Evolutionary conservation across 2,113 vertebrate genomes (phyloP), one percentile per base, ranked within the genome.

Genomic region (Ictalurus punctatus): DNA sequence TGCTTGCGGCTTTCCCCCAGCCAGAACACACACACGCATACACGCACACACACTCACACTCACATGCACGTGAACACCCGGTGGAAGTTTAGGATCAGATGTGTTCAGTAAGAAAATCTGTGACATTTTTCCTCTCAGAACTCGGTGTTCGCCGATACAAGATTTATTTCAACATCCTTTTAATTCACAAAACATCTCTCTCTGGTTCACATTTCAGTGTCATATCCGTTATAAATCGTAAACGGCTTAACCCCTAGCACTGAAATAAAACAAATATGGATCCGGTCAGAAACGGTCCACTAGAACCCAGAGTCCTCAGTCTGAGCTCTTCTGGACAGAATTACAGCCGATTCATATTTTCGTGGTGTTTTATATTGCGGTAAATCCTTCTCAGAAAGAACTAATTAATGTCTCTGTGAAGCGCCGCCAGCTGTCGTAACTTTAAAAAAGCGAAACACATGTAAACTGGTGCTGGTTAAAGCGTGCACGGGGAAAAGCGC

Each of bases 401-500:
- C 79, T 83, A 78, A 88, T 88, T 63, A 76, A 69, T 78, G 80
- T 79, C 58, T 58, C 19, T 89, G 78, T 76, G 78, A 88, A 83
- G 87, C 76, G 59, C 67, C 52, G 81, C 87, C 83, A 90, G 84
- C 87, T 88, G 87, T 89, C 80, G 34, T 86, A 86, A 88, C 87
- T 74, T 69, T 63, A 85, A 56, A 58, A 85, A 61, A 79, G 86
- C 27, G 81, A 90, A 90, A 89, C 87, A 84, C 84, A 90, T 88
- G 90, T 88, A 90, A 34, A 40, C 67, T 67, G 83, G 86, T 67
- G 61, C 76, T 74, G 83, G 59, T 79, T 87, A 71, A 71, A 86
- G 61, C 19, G 56, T n/a, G 21, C 81, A 37, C 2, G 34, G 27
- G 78, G 16, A 8, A 58, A 37, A 83, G 40, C 7, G 34, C 12